Evolutionary conservation across 2,888 invertebrate genomes (phyloP).

Genomic region (Pomacea canaliculata): DNA sequence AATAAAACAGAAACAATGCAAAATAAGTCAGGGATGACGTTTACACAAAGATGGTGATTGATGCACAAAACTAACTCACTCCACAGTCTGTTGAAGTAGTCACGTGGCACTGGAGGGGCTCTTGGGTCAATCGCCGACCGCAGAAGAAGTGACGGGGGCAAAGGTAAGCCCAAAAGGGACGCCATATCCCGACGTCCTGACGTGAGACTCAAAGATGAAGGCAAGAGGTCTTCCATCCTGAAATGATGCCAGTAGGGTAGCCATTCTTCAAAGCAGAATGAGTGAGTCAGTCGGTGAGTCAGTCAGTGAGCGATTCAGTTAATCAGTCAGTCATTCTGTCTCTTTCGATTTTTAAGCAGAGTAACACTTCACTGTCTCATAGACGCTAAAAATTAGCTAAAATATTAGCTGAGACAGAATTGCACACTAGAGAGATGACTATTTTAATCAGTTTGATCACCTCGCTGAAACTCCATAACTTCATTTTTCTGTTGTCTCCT

Average conservation of each 20-base stretch:
- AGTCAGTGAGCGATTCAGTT: not conserved
- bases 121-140: slow-evolving; percentile 11
- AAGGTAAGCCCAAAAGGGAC: slow-evolving; percentile 15
- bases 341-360: no score
- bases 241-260: not conserved
- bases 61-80: slow-evolving; percentile 1
- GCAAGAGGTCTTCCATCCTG: slow-evolving; percentile 15
- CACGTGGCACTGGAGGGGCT: slow-evolving; percentile 10
- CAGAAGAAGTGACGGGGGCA: slow-evolving; percentile 12
- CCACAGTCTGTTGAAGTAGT: slow-evolving; percentile 26
- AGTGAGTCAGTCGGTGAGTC: not conserved
- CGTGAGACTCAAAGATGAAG: slow-evolving; percentile 7
- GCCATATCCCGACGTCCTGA: slow-evolving; percentile 22
- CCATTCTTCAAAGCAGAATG: not conserved
- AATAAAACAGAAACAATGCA: no score
- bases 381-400: no score
- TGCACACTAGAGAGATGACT: no score
- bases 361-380: no score
- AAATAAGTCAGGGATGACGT: not conserved
- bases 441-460: no score
- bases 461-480: no score
- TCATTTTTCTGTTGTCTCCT: no score
- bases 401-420: no score
- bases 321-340: no score
- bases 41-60: not conserved